Base-by-base conservation (phyloP, 2,888 invertebrate species). In the Drosophila ustulata region DNA sequence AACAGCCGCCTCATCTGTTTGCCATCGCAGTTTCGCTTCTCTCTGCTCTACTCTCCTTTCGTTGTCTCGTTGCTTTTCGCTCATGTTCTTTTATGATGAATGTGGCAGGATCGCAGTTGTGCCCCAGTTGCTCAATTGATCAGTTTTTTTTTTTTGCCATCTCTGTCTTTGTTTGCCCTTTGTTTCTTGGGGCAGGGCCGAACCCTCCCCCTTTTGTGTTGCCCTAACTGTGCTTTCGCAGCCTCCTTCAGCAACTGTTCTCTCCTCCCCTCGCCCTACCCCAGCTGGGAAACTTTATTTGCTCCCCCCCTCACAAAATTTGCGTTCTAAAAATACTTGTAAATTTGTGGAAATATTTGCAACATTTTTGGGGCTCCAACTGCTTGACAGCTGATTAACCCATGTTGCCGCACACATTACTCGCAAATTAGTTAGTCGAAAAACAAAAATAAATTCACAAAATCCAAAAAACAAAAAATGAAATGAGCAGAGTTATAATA, bases 81-180 rank as follows among this genome's bases (percentile, higher is more conserved):
- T 30, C 11, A 11, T 37, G 11, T n/a, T 2, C 39, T 39, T 23
- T 61, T 61, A 57, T 78, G 74, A 80, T 78, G 63, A 47, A 78
- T 81, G 74, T 71, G 67, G 49, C 56, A 70, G 76, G 66, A 66
- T 71, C 57, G 62, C n/a, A n/a, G 56, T 56, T 73, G 77, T 73
- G 77, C 62, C 67, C 77, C 77, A 75, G 64, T 58, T 37, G 46
- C 46, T 52, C 32, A 18, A 26, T 43, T 37, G n/a, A 34, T 7
- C 58, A n/a, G 11, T 41, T 39, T 11, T 26, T 55, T n/a, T n/a
- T 28, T 26, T 45, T n/a, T 13, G 30, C 18, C 28, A 18, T 25
- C 13, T 47, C 13, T 47, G 37, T 26, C 37, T 39, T 11, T 56
- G 4, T 11, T 26, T 28, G 13, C 13, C 41, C 8, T 13, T 41